Conservation (phyloP, 1,140 invertebrate genomes). For the Penaeus chinensis region DNA sequence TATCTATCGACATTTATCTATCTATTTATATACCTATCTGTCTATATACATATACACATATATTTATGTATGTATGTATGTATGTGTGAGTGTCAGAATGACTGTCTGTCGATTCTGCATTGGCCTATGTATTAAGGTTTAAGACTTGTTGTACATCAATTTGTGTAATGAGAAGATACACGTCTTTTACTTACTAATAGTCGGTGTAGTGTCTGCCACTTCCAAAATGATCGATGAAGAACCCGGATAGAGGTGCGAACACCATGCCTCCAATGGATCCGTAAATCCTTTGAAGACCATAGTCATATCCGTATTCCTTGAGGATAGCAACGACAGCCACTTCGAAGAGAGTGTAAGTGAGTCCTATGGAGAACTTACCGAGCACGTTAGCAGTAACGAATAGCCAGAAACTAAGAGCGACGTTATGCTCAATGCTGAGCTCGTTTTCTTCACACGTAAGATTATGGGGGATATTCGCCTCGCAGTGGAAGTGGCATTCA, state of each 20-base stretch:
- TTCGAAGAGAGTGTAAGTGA: conserved; percentile 60
- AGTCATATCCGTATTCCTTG: conserved; percentile 56
- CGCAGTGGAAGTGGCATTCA: conserved; percentile 59
- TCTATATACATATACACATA: too few relatives aligned
- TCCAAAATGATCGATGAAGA: conserved; percentile 57
- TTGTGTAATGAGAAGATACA: not conserved
- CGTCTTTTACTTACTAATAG: conserved; percentile 52
- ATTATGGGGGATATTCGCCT: conserved; percentile 38
- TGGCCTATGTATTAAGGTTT: not conserved
- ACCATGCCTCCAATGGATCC: conserved; percentile 63
- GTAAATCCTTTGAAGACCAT: conserved; percentile 61
- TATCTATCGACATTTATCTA: too few relatives aligned
- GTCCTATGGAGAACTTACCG: conserved; percentile 46
- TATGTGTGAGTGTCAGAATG: too few relatives aligned
- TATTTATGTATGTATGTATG: too few relatives aligned
- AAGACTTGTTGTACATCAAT: not conserved
- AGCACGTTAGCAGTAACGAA: conserved; percentile 52
- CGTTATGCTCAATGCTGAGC: conserved; percentile 29
- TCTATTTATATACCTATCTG: too few relatives aligned
- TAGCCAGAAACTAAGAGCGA: conserved; percentile 59
- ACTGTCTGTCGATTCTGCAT: not conserved
- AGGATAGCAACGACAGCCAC: conserved; percentile 59
- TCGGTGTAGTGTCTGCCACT: conserved; percentile 50
- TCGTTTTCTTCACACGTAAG: conserved; percentile 35
- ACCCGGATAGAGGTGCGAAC: conserved; percentile 56